These are phyloP conservation scores for Melikaiella ostensackeni DNA, from an alignment of 2,888 invertebrate species.

Conservation along the genomic window DNA sequence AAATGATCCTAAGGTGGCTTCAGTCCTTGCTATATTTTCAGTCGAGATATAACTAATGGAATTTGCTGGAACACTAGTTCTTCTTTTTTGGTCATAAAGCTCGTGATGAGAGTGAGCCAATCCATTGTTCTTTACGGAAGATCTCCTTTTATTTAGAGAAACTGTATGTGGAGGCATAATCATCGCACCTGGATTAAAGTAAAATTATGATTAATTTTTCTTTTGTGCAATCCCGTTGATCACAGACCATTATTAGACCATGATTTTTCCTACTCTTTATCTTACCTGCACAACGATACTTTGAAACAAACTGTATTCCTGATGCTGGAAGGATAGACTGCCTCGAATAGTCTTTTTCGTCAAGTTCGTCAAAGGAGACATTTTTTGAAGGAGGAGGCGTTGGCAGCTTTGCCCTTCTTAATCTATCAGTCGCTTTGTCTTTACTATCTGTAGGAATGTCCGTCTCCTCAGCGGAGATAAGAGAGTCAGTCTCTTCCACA, in stretches of 20 bases:
- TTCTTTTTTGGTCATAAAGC: constrained; percentile 71
- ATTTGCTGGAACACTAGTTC: constrained; percentile 60
- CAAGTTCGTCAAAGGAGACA: constrained; percentile 74
- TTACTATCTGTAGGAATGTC: background rate
- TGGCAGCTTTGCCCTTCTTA: constrained; percentile 68
- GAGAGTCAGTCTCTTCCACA: constrained; percentile 1
- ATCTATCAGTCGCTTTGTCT: constrained; percentile 17
- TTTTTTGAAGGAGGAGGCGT: constrained; percentile 73
- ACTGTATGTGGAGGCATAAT: constrained; percentile 52
- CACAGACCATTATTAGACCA: background rate
- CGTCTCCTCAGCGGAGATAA: background rate
- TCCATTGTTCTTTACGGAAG: constrained; percentile 71
- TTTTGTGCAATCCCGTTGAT: no score
- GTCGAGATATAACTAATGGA: constrained; percentile 73
- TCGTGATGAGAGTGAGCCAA: constrained; percentile 73
- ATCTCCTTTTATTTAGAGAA: constrained; percentile 64
- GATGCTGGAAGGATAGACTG: constrained; percentile 73
- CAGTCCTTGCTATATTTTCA: constrained; percentile 70
- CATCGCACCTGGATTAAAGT: constrained; percentile 44
- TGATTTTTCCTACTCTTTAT: background rate
- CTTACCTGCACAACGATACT: background rate
- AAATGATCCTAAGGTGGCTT: constrained; percentile 64
- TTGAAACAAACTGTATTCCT: constrained; percentile 69
- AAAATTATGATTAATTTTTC: background rate
- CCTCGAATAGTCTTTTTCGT: constrained; percentile 70